Evolutionary conservation across 2,888 invertebrate species (phyloP).

Genomic region (Ochlodes sylvanus): DNA sequence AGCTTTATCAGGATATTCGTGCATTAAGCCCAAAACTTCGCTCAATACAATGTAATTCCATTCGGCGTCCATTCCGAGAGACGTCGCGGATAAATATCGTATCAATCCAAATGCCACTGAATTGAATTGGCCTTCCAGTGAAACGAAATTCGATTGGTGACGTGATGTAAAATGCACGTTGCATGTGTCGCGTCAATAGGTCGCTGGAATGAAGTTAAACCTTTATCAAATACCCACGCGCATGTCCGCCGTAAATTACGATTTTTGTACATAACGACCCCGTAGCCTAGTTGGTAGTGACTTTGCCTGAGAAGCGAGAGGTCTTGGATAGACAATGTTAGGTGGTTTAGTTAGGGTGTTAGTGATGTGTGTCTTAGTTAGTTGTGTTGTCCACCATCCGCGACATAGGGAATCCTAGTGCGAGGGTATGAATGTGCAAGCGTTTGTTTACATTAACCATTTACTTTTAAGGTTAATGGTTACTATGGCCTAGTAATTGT

Average conservation of each 20-base stretch:
- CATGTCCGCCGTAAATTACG: background rate
- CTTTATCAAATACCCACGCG: background rate
- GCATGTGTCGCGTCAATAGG: constrained; percentile 6
- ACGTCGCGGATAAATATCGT: constrained; percentile 27
- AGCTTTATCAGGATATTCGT: background rate
- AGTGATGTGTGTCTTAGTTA: too few relatives aligned
- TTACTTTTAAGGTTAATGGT: too few relatives aligned
- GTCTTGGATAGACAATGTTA: too few relatives aligned
- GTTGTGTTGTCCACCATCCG: too few relatives aligned
- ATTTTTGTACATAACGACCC: background rate
- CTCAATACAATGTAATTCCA: constrained; percentile 11
- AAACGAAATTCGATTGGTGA: constrained; percentile 14
- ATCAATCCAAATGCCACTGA: constrained; percentile 18
- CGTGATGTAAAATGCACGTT: constrained; percentile 14
- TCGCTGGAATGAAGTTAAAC: background rate
- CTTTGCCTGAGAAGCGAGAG: too few relatives aligned
- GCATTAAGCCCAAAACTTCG: background rate
- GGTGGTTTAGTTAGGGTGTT: too few relatives aligned
- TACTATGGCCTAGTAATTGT: too few relatives aligned
- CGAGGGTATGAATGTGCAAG: too few relatives aligned
- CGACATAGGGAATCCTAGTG: too few relatives aligned
- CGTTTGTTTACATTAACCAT: too few relatives aligned
- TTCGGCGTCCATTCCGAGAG: constrained; percentile 6
- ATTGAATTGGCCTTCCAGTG: constrained; percentile 27
- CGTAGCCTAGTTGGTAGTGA: too few relatives aligned